Evolutionary conservation across 2,797 vertebrate genomes (phyloP), one percentile per base, ranked within the genome.

Genomic region (Zenarchopterus dispar): DNA sequence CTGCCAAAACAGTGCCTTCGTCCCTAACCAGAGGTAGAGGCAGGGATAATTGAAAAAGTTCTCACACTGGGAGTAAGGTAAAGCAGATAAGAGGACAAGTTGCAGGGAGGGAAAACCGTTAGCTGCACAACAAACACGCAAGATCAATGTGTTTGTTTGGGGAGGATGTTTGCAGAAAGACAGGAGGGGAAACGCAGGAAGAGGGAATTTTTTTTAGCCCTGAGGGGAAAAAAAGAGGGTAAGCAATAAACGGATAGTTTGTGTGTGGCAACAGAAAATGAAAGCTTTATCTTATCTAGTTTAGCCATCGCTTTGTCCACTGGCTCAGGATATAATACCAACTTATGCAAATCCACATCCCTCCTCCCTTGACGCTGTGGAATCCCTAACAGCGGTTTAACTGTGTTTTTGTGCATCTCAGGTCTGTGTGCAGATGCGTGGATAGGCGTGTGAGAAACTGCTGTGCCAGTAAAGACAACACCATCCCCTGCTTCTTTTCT

Each of bases 341-440:
- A 83, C 84, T 92, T 90, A 93, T 92, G 90, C 87, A 91, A 92
- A 92, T 66, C 77, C 77, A 63, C 75, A 70, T 65, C 79, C 62
- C 63, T 48, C 69, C 73, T 88, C 81, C 78, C 84, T 59, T 62
- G 84, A 81, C 78, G 52, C 70, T 11, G 59, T 61, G 55, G 36
- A 69, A 70, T 64, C 47, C 58, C 70, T 21, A 72, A 77, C 62
- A 83, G 71, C 56, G 52, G 56, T 53, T 57, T 59, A 83, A 77
- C 78, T 78, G 65, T 78, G 77, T 77, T 67, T 72, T 56, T 36
- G 50, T 71, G 64, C 71, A 51, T 46, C 53, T 68, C 2, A 56
- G 62, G 60, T 53, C 18, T 13, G 53, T 36, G 42, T 71, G 28
- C 48, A 23, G 56, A 33, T 68, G 49, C 31, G 69, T 57, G 56